Percentiles rank a stretch among this genome's conserved stretches.
Evolutionary conservation across 2,113 vertebrate species (phyloP).

Genomic region (Anoura caudifer): DNA sequence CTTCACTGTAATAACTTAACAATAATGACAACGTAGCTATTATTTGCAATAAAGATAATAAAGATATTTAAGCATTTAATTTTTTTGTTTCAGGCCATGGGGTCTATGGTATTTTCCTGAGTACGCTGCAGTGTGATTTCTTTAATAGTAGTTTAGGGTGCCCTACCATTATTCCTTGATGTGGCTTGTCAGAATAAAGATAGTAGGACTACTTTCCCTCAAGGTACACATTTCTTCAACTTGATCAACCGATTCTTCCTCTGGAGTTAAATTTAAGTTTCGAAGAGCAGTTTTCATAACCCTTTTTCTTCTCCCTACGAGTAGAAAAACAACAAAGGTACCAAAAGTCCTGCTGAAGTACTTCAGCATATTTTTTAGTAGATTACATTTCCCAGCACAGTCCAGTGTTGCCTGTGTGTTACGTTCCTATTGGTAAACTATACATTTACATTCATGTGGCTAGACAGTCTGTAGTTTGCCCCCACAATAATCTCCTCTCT

Average conservation of each 20-base stretch:
- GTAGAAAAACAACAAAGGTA: not conserved
- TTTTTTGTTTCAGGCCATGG: not conserved
- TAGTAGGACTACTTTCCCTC: not conserved
- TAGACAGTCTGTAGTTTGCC: not conserved
- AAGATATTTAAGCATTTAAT: not conserved
- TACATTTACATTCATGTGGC: not conserved
- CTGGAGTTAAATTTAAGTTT: constrained; percentile 13
- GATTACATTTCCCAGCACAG: not conserved
- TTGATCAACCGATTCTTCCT: not conserved
- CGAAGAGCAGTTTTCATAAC: not conserved
- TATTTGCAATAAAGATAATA: not conserved
- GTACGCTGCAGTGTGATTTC: not conserved
- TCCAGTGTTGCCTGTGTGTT: not conserved
- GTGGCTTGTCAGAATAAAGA: not conserved
- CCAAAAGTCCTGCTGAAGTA: not conserved
- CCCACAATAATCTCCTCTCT: not conserved
- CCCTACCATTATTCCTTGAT: not conserved
- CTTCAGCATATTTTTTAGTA: not conserved
- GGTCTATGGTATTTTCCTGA: not conserved
- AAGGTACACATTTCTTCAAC: constrained; percentile 8
- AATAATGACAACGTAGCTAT: not conserved
- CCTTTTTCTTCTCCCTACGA: not conserved
- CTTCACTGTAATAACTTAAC: not conserved
- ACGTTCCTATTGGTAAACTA: not conserved
- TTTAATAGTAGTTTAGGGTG: not conserved